Percentiles rank a stretch among this genome's conserved stretches.
phyloP scores from a whole-genome alignment of 2,888 invertebrate genomes.

The Pilophorus perplexus region DNA sequence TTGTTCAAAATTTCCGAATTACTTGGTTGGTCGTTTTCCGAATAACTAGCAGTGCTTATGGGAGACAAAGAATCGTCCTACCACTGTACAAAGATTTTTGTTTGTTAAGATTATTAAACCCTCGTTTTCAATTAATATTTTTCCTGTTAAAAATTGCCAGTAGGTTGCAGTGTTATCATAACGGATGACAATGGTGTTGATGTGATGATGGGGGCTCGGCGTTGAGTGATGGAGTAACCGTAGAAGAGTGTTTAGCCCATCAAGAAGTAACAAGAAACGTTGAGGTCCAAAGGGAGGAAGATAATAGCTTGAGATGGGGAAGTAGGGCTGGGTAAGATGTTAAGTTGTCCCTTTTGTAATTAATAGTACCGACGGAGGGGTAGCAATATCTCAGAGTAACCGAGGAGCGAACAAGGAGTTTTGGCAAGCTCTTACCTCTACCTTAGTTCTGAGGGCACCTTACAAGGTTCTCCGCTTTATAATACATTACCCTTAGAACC shows the following conservation, averaged over 20 bases:
- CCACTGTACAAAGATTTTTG: no score
- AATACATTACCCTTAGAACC: constrained; percentile 36
- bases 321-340: constrained; percentile 27
- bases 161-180: no score
- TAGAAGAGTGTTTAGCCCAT: constrained; percentile 33
- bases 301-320: constrained; percentile 20
- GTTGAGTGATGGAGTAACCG: not conserved
- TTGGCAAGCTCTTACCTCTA: constrained; percentile 36
- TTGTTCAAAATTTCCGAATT: no score
- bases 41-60: no score
- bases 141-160: no score
- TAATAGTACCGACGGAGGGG: constrained; percentile 36
- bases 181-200: not conserved
- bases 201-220: not conserved
- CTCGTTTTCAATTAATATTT: no score
- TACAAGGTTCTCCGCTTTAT: constrained; percentile 40
- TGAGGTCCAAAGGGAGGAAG: constrained; percentile 29
- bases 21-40: no score
- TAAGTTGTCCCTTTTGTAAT: constrained; percentile 39
- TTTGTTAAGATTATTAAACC: no score
- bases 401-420: constrained; percentile 37
- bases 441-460: constrained; percentile 26
- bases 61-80: no score
- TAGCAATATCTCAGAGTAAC: constrained; percentile 37
- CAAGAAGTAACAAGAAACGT: constrained; percentile 38